phyloP scores from a whole-genome alignment of 2,113 vertebrate genomes.

The Lampris incognitus region DNA sequence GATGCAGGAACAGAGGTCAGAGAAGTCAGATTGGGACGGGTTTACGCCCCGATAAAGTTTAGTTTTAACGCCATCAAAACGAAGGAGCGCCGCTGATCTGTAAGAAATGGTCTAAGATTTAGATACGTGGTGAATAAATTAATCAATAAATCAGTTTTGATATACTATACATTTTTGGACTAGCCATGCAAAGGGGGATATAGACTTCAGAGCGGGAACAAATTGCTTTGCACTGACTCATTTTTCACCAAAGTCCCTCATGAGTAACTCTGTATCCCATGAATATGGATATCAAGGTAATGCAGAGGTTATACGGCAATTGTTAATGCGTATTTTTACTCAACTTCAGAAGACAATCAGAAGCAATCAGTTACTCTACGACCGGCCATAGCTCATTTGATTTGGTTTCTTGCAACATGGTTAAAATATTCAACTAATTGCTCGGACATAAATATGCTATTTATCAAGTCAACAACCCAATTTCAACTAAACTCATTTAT shows the following conservation, averaged over 20 bases:
- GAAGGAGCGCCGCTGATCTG: too few species aligned
- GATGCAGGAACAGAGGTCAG: too few species aligned
- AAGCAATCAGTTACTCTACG: conserved; percentile 28
- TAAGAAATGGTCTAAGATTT: too few species aligned
- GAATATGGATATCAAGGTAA: conserved; percentile 25
- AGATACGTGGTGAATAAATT: too few species aligned
- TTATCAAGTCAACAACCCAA: conserved; percentile 19
- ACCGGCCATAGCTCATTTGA: conserved; percentile 30
- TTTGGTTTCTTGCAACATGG: conserved; percentile 10
- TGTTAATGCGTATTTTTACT: conserved; percentile 47
- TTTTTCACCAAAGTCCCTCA: conserved; percentile 19
- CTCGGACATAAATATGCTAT: not conserved
- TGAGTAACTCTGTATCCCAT: conserved; percentile 10
- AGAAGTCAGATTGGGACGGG: too few species aligned
- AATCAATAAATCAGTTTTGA: too few species aligned
- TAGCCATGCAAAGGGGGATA: too few species aligned
- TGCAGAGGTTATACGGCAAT: not conserved
- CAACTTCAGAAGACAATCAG: conserved; percentile 19
- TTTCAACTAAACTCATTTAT: not conserved
- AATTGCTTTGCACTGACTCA: conserved; percentile 31
- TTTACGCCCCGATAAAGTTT: too few species aligned
- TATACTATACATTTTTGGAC: too few species aligned
- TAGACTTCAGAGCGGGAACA: not conserved
- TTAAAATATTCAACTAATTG: conserved; percentile 8
- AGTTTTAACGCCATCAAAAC: too few species aligned